These are phyloP conservation scores for Hirtodrosophila cameraria DNA, from an alignment of 2,888 invertebrate genomes.

Conservation along the genomic window DNA sequence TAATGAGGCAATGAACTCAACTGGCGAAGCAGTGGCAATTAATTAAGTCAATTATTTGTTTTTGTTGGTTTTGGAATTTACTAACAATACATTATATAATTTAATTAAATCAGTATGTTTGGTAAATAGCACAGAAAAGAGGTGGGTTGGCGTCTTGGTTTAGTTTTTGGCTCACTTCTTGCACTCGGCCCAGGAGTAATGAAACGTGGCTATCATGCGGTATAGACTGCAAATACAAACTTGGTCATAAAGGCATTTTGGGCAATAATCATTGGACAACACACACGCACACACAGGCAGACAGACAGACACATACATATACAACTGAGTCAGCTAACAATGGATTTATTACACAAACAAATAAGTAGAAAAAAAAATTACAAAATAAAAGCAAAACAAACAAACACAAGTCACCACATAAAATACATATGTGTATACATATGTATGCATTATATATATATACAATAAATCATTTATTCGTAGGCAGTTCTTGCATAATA, in stretches of 20 bases:
- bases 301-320: slow-evolving; percentile 14
- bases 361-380: too few relatives aligned
- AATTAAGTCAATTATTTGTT: slow-evolving; percentile 40
- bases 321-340: slow-evolving; percentile 27
- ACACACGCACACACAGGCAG: slow-evolving; percentile 16
- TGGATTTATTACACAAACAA: slow-evolving; percentile 11
- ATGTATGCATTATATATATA: slow-evolving; percentile 54
- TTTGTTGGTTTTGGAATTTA: slow-evolving; percentile 36
- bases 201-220: slow-evolving; percentile 79
- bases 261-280: slow-evolving; percentile 36
- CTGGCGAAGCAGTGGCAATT: slow-evolving; percentile 7
- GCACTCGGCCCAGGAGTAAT: slow-evolving; percentile 74
- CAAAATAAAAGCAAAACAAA: too few relatives aligned
- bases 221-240: slow-evolving; percentile 75
- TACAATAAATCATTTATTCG: slow-evolving; percentile 80
- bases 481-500: slow-evolving; percentile 80
- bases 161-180: slow-evolving; percentile 55
- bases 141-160: slow-evolving; percentile 29
- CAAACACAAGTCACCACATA: slow-evolving; percentile 36
- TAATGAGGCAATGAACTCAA: slow-evolving; percentile 24
- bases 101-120: slow-evolving; percentile 35
- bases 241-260: slow-evolving; percentile 51
- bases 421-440: slow-evolving; percentile 31
- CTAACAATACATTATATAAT: slow-evolving; percentile 31
- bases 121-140: slow-evolving; percentile 25